Evolutionary conservation across 2,113 vertebrate genomes (phyloP).

Genomic region (Rhinoderma darwinii): DNA sequence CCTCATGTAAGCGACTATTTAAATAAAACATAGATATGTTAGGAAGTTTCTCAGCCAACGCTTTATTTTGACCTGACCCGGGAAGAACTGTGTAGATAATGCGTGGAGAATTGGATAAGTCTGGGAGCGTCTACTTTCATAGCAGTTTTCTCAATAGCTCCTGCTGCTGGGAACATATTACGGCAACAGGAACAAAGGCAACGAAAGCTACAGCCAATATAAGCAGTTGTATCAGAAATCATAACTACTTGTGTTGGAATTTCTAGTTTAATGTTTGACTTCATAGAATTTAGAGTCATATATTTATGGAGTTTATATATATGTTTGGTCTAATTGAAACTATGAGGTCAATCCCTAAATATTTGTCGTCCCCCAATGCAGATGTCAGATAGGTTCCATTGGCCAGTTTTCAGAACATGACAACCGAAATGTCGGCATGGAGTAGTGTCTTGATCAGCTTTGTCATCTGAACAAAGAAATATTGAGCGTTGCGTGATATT

Average conservation of each 20-base stretch:
- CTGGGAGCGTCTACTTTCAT: accelerated
- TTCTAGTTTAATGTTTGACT: conserved; percentile 16
- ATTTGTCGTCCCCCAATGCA: background rate
- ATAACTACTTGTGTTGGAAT: background rate
- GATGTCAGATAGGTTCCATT: background rate
- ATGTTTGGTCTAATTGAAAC: background rate
- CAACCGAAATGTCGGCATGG: no score
- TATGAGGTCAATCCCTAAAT: background rate
- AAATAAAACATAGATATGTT: conserved; percentile 11
- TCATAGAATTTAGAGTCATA: background rate
- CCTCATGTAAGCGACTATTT: conserved; percentile 6
- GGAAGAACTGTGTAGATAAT: background rate
- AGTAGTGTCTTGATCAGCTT: no score
- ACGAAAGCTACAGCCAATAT: background rate
- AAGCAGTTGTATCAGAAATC: conserved; percentile 30
- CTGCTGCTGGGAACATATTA: background rate
- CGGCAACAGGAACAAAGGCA: conserved; percentile 1
- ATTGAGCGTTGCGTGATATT: background rate
- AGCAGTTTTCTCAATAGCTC: background rate
- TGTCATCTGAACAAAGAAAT: no score
- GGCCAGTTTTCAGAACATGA: background rate
- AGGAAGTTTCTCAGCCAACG: conserved; percentile 32
- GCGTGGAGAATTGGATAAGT: conserved; percentile 35
- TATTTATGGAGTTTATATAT: background rate
- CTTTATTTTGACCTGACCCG: conserved; percentile 27